Evolutionary conservation across 2,113 vertebrate species (phyloP), one percentile per base, ranked within the genome.

Genomic region (Pomatostomus ruficeps): DNA sequence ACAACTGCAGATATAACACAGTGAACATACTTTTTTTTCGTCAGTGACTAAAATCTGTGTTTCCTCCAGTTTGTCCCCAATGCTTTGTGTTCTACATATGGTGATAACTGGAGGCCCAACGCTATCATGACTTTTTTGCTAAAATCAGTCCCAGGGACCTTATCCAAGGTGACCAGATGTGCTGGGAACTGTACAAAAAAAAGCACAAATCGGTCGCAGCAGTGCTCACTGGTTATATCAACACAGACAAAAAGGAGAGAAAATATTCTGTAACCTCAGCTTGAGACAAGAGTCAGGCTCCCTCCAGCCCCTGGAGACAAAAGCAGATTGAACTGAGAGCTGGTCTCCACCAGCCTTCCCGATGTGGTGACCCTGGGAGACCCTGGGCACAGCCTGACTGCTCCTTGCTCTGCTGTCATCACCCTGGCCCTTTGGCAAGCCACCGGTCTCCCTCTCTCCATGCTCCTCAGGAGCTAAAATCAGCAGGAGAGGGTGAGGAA

Each of bases 171-270:
- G 0, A 75, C 72, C 92, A 90, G 79, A 93, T 95, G 75, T 94
- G 81, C 85, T 86, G 92, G 58, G 93, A 91, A 67, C 76, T 3
- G 48, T 74, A 92, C 90, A 96, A 88, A 73, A 91, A 91, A 95
- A 89, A 88, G 88, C 90, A 94, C 31, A 76, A 88, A 51, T 29
- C 65, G 22, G 63, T n/a, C 70, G 38, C 63, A 67, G 55, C 54
- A 95, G 59, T 0, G 1, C 36, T 77, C 1, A 1, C 63, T 73
- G 48, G 63, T 86, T 71, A 25, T 76, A 88, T 8, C 63, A 62
- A 91, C 48, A 67, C 4, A 80, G 68, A 88, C 51, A 55, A 74
- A 85, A 85, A 59, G 24, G 59, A 91, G 58, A 91, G 75, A 70
- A 94, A 91, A 89, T 48, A 85, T 45, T 63, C 63, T 25, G 54